These are phyloP conservation scores for Tineola bisselliella DNA, from an alignment of 2,888 invertebrate species.

Conservation along the genomic window DNA sequence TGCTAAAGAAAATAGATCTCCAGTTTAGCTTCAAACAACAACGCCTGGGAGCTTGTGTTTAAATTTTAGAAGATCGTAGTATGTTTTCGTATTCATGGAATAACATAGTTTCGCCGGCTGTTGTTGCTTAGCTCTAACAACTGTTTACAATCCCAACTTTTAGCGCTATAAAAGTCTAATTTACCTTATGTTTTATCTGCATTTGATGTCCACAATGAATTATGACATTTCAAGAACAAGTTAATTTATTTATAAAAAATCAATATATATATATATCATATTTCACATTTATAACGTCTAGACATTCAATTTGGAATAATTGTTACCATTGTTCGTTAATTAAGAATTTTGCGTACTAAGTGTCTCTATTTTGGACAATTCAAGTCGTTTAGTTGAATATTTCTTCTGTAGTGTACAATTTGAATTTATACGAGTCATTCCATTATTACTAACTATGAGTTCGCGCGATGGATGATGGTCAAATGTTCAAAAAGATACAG, in stretches of 20 bases:
- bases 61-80: constrained; percentile 4
- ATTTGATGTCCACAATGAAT: background rate
- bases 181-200: background rate
- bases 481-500: no score
- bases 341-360: constrained; percentile 20
- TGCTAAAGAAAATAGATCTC: no score
- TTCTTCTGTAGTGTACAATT: background rate
- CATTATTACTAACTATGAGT: background rate
- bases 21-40: background rate
- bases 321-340: constrained; percentile 40
- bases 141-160: no score
- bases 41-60: background rate
- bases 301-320: constrained; percentile 45
- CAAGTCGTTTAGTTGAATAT: background rate
- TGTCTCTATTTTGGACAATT: background rate
- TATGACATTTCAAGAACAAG: constrained; percentile 7
- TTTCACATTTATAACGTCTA: constrained; percentile 31
- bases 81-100: constrained; percentile 4
- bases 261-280: background rate
- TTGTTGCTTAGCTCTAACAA: background rate
- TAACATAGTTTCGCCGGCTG: background rate
- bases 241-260: background rate
- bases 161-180: no score
- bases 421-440: background rate
- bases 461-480: no score